Base-by-base conservation (phyloP, 37 sponge, comb jelly and placozoan species). In the Agelas oroides region DNA sequence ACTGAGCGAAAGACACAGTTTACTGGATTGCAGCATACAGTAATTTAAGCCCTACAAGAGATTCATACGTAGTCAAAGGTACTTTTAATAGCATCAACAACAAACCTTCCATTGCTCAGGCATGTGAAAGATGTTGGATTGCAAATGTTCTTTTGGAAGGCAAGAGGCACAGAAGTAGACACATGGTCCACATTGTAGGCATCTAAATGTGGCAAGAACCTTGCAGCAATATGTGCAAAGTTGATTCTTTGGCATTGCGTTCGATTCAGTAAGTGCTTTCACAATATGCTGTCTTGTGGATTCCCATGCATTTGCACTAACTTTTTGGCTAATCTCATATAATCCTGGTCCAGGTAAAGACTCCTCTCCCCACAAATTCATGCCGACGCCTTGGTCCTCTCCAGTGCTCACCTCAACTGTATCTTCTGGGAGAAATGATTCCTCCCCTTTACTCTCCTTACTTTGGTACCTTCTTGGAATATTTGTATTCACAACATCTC, bases 141-240 rank as follows among this genome's bases (percentile, higher is more conserved):
- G 14, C 18, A 25, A n/a, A 25, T 65, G 67, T 25, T 13, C 24
- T 25, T 65, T 25, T 14, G 16, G 16, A 20, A 57, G 59, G 59
- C 59, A 57, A 57, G n/a, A n/a, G n/a, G n/a, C n/a, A n/a, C n/a
- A n/a, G n/a, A 20, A 57, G 19, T 57, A 57, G 16, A 19, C 59
- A 57, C 59, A 57, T 57, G 59, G 59, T 16, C 59, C 59, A 19
- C 59, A 57, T 19, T 57, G 59, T 19, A 57, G 18, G 19, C 59
- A 57, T 57, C 59, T 57, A 57, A 57, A 65, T 65, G 23, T 14
- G n/a, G n/a, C n/a, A n/a, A n/a, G n/a, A n/a, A n/a, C n/a, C n/a
- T n/a, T n/a, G n/a, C n/a, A n/a, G n/a, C n/a, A n/a, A n/a, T n/a
- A n/a, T n/a, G n/a, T 65, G 30, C 67, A 65, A 13, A n/a, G 67